phyloP scores from a whole-genome alignment of 2,888 invertebrate genomes.

The Julus scanicus region DNA sequence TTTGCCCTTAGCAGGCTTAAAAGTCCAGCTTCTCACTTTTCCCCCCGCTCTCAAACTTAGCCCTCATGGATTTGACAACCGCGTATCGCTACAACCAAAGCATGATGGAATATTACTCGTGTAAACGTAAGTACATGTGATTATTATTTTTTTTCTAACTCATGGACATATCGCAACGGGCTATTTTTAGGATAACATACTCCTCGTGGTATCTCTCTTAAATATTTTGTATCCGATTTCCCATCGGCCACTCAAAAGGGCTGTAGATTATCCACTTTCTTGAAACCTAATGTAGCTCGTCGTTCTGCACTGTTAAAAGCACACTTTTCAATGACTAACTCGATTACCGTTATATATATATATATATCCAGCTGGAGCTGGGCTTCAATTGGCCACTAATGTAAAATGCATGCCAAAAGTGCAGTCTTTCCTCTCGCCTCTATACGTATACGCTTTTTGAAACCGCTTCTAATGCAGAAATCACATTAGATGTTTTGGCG shows the following conservation, averaged over 20 bases:
- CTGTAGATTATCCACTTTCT: conserved; percentile 41
- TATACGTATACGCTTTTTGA: neutral
- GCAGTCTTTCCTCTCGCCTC: neutral
- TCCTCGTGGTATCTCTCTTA: neutral
- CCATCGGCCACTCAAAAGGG: neutral
- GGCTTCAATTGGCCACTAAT: conserved; percentile 45
- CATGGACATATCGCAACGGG: no score
- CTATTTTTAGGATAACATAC: neutral
- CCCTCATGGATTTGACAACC: conserved; percentile 85
- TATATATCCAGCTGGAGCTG: neutral
- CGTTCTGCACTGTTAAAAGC: conserved; percentile 57
- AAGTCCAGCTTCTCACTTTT: neutral
- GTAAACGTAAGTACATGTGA: conserved; percentile 64
- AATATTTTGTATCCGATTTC: neutral
- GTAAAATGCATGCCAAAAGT: conserved; percentile 26
- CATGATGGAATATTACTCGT: conserved; percentile 99
- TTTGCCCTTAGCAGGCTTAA: neutral
- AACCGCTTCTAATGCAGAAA: neutral
- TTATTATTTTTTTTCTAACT: no score
- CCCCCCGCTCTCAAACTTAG: neutral
- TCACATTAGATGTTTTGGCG: neutral
- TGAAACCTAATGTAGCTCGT: conserved; percentile 56
- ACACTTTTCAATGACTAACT: conserved; percentile 60
- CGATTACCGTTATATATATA: conserved; percentile 57
- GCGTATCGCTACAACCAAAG: conserved; percentile 96